These are phyloP conservation scores for Siniperca knerii DNA, from an alignment of 2,113 vertebrate genomes.

Conservation along the genomic window DNA sequence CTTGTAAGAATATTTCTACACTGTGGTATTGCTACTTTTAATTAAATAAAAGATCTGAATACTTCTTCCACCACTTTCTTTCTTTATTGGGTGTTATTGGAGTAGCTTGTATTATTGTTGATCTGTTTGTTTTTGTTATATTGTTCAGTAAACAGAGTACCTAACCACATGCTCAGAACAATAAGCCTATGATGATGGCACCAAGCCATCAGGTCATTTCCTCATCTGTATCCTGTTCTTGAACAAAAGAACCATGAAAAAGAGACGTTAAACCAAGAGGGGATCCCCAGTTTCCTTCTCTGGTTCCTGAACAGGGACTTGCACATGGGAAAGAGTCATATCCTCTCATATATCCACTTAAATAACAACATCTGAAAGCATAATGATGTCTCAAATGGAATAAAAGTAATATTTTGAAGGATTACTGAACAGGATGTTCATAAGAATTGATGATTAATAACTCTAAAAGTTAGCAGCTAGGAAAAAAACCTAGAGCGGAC, in stretches of 20 bases:
- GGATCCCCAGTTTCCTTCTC: conserved; percentile 59
- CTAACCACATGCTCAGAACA: conserved; percentile 64
- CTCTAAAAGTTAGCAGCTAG: neutral
- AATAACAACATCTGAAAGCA: conserved; percentile 19
- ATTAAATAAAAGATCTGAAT: neutral
- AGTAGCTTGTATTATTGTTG: conserved; percentile 8
- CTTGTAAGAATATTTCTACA: neutral
- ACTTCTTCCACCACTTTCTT: neutral
- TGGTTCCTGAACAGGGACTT: conserved; percentile 52
- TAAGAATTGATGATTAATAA: neutral
- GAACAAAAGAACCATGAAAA: conserved; percentile 62
- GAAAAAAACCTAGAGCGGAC: neutral
- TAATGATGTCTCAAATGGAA: neutral
- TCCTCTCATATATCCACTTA: conserved; percentile 19
- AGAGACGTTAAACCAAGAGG: conserved; percentile 45
- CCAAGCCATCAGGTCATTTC: conserved; percentile 68
- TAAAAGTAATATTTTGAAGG: neutral
- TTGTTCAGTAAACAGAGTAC: conserved; percentile 32
- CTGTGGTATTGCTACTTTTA: neutral
- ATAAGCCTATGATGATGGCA: conserved; percentile 43
- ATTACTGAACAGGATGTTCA: conserved; percentile 7
- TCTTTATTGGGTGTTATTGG: neutral
- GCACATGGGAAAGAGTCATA: conserved; percentile 38
- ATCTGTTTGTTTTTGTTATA: conserved; percentile 35
- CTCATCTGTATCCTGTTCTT: conserved; percentile 77